Evolutionary conservation across 2,888 invertebrate genomes (phyloP), one percentile per base, ranked within the genome.

Genomic region (Opisthograptis luteolata): DNA sequence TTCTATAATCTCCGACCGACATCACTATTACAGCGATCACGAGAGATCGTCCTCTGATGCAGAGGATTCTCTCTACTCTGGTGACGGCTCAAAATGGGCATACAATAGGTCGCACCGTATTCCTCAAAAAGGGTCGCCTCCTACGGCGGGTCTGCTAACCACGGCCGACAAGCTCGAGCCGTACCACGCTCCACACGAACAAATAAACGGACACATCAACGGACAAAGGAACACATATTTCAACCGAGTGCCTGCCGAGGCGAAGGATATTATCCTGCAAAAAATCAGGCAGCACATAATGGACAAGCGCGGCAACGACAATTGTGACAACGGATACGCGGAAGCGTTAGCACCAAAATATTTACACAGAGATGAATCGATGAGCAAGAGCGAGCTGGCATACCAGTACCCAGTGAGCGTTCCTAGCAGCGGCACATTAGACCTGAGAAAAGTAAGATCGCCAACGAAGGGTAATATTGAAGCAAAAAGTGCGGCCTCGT

Each of bases 241-340:
- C 60, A 88, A 86, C 66, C 79, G 84, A 72, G 86, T 88, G 17
- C 88, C 87, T 15, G 82, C 77, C 15, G 91, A 91, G 67, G 83
- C 88, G 20, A 91, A 91, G 69, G 89, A 90, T 67, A 84, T 87
- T 22, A 90, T 91, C 52, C 70, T 91, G 49, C 90, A 90, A 75
- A 91, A 91, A 79, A 91, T 91, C 51, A 70, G 91, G 59, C 91
- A 91, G 58, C 91, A 91, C 67, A 91, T 91, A 56, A 88, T 91
- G 88, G 91, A 90, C 58, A 87, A 88, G 62, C 84, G 87, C 12
- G 81, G 84, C 46, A 86, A 85, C 61, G 90, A 87, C 19, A 74
- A 70, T 53, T 60, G 60, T 43, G 66, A 71, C 53, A 76, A 77
- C 54, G 62, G 70, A 25, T 69, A 59, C 51, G 77, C 79, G 5